phyloP scores from a whole-genome alignment of 1,140 invertebrate genomes.

The Neoseiulus cucumeris region DNA sequence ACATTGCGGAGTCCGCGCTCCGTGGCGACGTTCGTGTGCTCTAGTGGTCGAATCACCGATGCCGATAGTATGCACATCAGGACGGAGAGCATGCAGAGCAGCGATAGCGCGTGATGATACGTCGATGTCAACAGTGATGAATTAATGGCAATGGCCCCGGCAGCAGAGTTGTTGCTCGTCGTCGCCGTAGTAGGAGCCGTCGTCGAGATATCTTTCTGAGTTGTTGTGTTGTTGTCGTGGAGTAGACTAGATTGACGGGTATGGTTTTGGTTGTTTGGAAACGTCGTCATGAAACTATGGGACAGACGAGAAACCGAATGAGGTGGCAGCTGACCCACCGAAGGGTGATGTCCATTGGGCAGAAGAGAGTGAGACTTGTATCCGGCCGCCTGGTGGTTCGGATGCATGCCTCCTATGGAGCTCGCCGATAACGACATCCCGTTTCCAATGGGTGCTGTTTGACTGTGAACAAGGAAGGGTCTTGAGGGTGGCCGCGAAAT shows the following conservation, averaged over 20 bases:
- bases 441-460: background rate
- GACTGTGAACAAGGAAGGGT: background rate
- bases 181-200: constrained; percentile 8
- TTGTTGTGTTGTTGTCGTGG: background rate
- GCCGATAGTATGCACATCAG: background rate
- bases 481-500: background rate
- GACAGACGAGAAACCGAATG: constrained; percentile 1
- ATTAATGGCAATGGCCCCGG: constrained; percentile 4
- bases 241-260: constrained; percentile 11
- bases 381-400: background rate
- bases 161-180: background rate
- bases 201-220: constrained; percentile 9
- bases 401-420: background rate
- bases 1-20: constrained; percentile 6
- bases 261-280: constrained; percentile 3
- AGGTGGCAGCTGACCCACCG: background rate
- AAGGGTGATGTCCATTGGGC: constrained; percentile 2
- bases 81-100: background rate
- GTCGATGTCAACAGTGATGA: constrained; percentile 6
- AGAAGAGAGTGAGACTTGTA: constrained; percentile 6
- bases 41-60: background rate
- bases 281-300: constrained; percentile 9
- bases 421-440: background rate
- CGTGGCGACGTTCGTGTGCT: background rate
- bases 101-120: background rate